Evolutionary conservation across 2,797 vertebrate species (phyloP).

Genomic region (Peromyscus melanophrys): DNA sequence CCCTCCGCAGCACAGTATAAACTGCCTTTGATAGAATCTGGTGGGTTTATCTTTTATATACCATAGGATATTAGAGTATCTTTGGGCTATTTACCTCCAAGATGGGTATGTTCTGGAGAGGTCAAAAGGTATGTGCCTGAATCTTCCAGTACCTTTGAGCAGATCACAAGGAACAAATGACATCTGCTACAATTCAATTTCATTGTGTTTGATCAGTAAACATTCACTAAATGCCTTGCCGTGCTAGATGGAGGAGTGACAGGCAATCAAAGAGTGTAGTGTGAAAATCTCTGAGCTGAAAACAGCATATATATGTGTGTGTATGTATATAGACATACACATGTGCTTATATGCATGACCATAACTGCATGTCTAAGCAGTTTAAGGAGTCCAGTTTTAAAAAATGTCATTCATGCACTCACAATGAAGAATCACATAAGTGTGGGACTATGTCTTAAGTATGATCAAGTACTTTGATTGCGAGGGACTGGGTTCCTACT

Average conservation of each 20-base stretch:
- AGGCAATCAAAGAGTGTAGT: not conserved
- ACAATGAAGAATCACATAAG: not conserved
- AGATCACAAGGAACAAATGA: not conserved
- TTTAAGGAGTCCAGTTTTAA: not conserved
- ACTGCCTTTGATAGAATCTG: not conserved
- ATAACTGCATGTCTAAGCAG: not conserved
- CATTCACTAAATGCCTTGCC: not conserved
- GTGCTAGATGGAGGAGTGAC: not conserved
- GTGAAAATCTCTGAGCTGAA: not conserved
- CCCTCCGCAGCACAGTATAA: not conserved
- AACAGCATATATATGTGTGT: too few species aligned
- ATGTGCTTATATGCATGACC: too few species aligned
- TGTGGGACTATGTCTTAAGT: not conserved
- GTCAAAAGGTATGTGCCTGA: accelerated
- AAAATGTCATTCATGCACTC: not conserved
- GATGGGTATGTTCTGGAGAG: not conserved
- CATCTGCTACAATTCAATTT: not conserved
- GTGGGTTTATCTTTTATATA: not conserved
- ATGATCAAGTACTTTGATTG: not conserved
- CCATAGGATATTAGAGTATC: not conserved
- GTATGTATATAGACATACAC: accelerated
- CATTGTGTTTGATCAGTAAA: not conserved
- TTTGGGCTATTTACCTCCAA: not conserved
- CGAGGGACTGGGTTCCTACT: not conserved
- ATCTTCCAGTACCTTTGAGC: not conserved